These are phyloP conservation scores for Stegostoma tigrinum DNA, from an alignment of 2,113 vertebrate genomes.

Conservation along the genomic window DNA sequence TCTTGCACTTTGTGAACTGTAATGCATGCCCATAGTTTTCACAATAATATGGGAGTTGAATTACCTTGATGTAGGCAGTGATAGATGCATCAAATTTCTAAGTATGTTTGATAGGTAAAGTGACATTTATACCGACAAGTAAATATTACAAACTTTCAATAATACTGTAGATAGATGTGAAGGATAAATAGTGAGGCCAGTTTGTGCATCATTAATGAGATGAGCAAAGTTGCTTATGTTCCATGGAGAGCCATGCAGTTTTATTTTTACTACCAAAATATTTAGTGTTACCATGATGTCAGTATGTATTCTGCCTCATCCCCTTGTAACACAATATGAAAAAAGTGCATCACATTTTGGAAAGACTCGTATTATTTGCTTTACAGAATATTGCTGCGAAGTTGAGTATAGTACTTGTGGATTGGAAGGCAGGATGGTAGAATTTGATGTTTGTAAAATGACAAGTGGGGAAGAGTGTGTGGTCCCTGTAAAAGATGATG, in stretches of 20 bases:
- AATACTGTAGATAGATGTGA: background rate
- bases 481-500: too few species aligned
- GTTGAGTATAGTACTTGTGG: too few species aligned
- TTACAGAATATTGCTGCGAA: background rate
- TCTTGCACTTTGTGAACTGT: background rate
- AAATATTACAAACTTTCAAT: background rate
- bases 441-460: too few species aligned
- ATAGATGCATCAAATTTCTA: background rate
- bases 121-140: background rate
- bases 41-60: background rate
- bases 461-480: too few species aligned
- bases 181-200: background rate
- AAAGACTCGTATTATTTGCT: slow-evolving; percentile 4
- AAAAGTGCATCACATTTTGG: background rate
- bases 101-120: background rate
- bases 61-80: background rate
- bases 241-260: background rate
- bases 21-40: background rate
- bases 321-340: background rate
- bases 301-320: background rate
- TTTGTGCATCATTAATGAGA: background rate
- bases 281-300: background rate
- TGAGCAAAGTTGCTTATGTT: background rate
- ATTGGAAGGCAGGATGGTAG: too few species aligned
- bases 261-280: background rate